A percentile compares a stretch with the other conserved stretches of the same genome.
Conservation (phyloP, 2,113 vertebrate species). For the Alligator mississippiensis region DNA sequence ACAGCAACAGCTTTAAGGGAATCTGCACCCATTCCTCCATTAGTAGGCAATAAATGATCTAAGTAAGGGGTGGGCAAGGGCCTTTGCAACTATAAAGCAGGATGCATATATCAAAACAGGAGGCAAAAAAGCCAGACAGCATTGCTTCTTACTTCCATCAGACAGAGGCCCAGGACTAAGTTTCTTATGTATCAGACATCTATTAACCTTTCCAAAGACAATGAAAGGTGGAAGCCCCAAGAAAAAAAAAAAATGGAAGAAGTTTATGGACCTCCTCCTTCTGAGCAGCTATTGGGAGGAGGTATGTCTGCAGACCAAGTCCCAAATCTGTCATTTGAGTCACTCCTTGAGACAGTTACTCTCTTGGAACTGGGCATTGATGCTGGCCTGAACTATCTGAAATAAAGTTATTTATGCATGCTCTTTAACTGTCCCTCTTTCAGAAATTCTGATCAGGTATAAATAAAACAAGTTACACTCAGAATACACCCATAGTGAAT, state of each 20-base stretch:
- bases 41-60: no score
- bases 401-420: background rate
- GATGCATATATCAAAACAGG: background rate
- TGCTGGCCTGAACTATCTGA: background rate
- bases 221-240: background rate
- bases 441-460: background rate
- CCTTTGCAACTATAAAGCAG: no score
- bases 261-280: background rate
- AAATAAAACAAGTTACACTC: background rate
- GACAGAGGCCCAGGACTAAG: background rate
- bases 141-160: background rate
- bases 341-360: background rate
- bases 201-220: background rate
- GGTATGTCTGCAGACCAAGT: background rate
- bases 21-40: no score
- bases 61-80: no score
- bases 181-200: background rate
- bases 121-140: background rate
- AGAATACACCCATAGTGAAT: background rate
- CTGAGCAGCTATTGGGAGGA: background rate
- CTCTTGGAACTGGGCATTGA: background rate
- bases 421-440: background rate
- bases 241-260: background rate
- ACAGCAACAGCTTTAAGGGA: no score
- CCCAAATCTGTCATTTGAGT: background rate